Evolutionary conservation across 2,888 invertebrate genomes (phyloP).

Genomic region (Frankliniella intonsa): DNA sequence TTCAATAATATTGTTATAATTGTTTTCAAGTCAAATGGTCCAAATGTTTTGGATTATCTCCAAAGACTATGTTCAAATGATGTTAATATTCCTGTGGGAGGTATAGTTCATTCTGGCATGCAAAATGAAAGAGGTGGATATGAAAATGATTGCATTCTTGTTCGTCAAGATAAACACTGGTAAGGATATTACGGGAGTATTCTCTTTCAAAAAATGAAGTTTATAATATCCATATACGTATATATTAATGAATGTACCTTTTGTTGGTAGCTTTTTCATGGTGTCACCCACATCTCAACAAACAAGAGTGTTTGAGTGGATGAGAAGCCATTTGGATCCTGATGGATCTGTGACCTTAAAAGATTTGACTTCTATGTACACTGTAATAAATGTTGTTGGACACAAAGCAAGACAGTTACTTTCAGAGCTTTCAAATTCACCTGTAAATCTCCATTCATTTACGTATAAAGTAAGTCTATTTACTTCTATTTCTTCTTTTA

Average conservation of each 20-base stretch:
- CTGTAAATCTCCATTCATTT: conserved; percentile 55
- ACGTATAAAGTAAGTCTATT: conserved; percentile 54
- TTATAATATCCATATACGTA: neutral
- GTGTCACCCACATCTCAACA: conserved; percentile 76
- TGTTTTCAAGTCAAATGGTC: conserved; percentile 25
- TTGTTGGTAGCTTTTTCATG: conserved; percentile 58
- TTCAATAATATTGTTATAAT: conserved; percentile 36
- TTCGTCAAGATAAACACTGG: conserved; percentile 57
- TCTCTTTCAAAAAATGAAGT: neutral
- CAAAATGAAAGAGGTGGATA: conserved; percentile 65
- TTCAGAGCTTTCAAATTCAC: conserved; percentile 59
- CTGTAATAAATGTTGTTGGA: conserved; percentile 65
- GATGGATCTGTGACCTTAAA: conserved; percentile 58
- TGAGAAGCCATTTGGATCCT: conserved; percentile 57
- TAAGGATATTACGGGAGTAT: conserved; percentile 39
- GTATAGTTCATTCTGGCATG: conserved; percentile 66
- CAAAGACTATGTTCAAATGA: conserved; percentile 65
- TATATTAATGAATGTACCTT: conserved; percentile 14
- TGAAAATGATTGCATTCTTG: conserved; percentile 69
- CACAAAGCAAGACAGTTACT: conserved; percentile 62
- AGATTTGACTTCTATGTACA: conserved; percentile 69
- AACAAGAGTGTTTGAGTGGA: conserved; percentile 66
- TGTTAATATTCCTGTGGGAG: conserved; percentile 59
- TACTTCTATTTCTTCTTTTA: neutral
- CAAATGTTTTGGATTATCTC: conserved; percentile 54